Percentiles rank a stretch among this genome's conserved stretches.
Evolutionary conservation across 2,888 invertebrate genomes (phyloP).

Genomic region (Drosophila austrosaltans): DNA sequence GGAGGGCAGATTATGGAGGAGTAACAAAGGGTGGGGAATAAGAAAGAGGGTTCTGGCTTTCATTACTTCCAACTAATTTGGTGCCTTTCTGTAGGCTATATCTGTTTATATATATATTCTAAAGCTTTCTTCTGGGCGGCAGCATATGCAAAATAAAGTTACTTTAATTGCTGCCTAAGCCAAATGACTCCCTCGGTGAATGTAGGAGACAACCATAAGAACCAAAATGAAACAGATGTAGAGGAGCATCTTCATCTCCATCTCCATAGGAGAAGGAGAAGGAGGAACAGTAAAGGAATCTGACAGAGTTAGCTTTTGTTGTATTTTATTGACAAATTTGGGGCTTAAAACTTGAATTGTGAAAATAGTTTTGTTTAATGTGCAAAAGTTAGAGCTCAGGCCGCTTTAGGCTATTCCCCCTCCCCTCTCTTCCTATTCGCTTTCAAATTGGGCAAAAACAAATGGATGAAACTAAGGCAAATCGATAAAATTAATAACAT

Average conservation of each 20-base stretch:
- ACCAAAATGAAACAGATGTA: neutral
- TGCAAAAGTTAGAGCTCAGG: conserved; percentile 4
- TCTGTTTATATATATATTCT: neutral
- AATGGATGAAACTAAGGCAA: neutral
- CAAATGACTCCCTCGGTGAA: conserved; percentile 38
- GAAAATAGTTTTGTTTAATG: conserved; percentile 7
- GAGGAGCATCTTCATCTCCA: neutral
- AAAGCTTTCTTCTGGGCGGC: neutral
- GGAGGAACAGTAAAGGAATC: neutral
- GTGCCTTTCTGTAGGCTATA: conserved; percentile 1
- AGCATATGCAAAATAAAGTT: conserved; percentile 47
- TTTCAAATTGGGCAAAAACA: neutral
- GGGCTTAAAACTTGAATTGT: neutral
- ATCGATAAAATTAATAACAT: conserved; percentile 5
- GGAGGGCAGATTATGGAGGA: conserved; percentile 4
- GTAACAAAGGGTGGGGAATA: too few relatives aligned
- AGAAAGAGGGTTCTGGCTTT: conserved; percentile 1
- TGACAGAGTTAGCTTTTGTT: neutral
- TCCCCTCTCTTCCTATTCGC: neutral
- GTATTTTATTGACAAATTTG: conserved; percentile 20
- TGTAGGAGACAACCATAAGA: too few relatives aligned
- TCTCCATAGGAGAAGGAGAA: neutral
- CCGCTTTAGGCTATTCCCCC: neutral
- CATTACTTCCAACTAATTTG: conserved; percentile 32
- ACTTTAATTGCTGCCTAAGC: conserved; percentile 53